Evolutionary conservation across 2,888 invertebrate species (phyloP).

Genomic region (Coremacera marginata): DNA sequence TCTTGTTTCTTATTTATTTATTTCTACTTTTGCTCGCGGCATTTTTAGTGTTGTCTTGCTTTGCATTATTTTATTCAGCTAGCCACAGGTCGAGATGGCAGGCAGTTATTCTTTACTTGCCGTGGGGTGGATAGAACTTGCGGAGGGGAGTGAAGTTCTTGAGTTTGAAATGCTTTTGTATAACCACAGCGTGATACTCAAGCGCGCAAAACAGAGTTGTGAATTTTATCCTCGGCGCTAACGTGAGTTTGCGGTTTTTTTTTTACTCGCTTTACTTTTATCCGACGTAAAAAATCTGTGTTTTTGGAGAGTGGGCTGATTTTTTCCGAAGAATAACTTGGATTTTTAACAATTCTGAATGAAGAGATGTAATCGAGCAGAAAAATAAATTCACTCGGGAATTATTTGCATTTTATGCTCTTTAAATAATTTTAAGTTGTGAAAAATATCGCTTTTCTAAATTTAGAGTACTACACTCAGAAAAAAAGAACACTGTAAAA

Average conservation of each 20-base stretch:
- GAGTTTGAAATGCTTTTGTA: neutral
- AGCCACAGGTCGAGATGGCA: constrained; percentile 54
- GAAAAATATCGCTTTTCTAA: too few relatives aligned
- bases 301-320: neutral
- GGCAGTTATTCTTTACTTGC: neutral
- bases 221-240: constrained; percentile 19
- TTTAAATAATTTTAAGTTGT: too few relatives aligned
- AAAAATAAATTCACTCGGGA: constrained; percentile 50
- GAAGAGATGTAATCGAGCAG: constrained; percentile 65
- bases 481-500: too few relatives aligned
- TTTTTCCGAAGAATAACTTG: constrained; percentile 55
- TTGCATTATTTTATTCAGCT: constrained; percentile 43
- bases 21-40: constrained; percentile 53
- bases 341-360: constrained; percentile 59
- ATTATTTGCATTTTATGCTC: constrained; percentile 26
- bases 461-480: too few relatives aligned
- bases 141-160: constrained; percentile 51
- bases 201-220: neutral
- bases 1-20: constrained; percentile 40
- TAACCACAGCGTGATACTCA: neutral
- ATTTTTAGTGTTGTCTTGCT: constrained; percentile 45
- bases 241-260: constrained; percentile 28
- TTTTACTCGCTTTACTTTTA: neutral
- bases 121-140: constrained; percentile 7
- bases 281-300: neutral